Base-by-base conservation (phyloP, 2,113 vertebrate species). In the Thalassoma bifasciatum region DNA sequence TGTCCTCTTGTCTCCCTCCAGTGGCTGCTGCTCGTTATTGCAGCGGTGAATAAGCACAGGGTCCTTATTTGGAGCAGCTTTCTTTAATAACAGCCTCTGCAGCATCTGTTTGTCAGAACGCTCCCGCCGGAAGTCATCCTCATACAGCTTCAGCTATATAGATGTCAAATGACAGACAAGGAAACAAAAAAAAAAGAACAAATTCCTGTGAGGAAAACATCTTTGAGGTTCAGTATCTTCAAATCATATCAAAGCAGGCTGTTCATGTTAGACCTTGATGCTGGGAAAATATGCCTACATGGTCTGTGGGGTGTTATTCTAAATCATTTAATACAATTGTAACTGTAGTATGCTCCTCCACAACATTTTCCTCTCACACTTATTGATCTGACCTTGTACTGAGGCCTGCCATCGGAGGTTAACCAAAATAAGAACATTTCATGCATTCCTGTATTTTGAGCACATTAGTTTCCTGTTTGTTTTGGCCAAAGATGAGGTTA, bases 91-190 rank as follows among this genome's bases (percentile, higher is more conserved):
- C 57, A 95, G 91, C 36, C 92, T 85, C 80, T 95, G 95, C 65
- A 95, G 91, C 42, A 95, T 75, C 84, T 94, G 93, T 70, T 95
- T 95, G 77, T 95, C 95, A 0, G 90, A 93, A 0, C 92, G 85
- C 79, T 96, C 95, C 71, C 92, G 87, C 56, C 89, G 76, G 66
- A 95, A 95, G 87, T 95, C 93, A 19, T 95, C 94, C 66, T 95
- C 93, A 12, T 95, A 95, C 3, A 94, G 85, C 88, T 95, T 95
- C 30, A 96, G 88, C 94, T 96, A 78, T 0, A 10, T 17, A 3
- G 14, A 57, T 34, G 53, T 50, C 58, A 73, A 13, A 30, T 14
- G 50, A 51, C 36, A 61, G 14, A 61, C 22, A 37, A 22, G 59
- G 8, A 4, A 8, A 11, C 24, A 24, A 19, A 42, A n/a, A 30